Conservation (phyloP, 2,797 vertebrate species). For the Chloroceryle amazona region DNA sequence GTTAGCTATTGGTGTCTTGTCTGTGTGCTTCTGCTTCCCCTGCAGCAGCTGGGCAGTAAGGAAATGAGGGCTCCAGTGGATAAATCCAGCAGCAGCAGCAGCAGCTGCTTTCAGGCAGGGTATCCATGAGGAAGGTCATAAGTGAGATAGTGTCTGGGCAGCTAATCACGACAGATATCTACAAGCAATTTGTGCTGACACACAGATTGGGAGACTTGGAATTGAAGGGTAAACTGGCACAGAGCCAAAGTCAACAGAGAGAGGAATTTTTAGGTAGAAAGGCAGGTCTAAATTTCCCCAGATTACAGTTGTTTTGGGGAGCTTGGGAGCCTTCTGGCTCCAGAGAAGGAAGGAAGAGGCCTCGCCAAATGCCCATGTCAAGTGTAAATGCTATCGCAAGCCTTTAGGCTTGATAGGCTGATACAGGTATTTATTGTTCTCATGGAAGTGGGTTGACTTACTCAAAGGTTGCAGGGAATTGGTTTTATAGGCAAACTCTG, state of each 20-base stretch:
- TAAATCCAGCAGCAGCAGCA: conserved; percentile 28
- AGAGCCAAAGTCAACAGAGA: conserved; percentile 16
- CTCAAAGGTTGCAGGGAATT: background rate
- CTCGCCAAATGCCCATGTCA: background rate
- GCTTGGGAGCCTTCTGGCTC: conserved; percentile 34
- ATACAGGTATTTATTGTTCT: background rate
- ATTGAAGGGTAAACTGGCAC: conserved; percentile 1
- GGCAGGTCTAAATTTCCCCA: background rate
- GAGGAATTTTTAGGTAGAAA: conserved; percentile 28
- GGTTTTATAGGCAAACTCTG: background rate
- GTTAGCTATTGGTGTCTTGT: background rate
- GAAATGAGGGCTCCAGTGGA: conserved; percentile 33
- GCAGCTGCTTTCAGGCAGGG: conserved; percentile 49
- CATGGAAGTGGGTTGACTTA: background rate
- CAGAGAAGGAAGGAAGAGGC: background rate
- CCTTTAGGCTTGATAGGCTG: background rate
- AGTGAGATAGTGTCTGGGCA: conserved; percentile 6
- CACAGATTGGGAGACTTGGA: background rate
- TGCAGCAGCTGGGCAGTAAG: conserved; percentile 37
- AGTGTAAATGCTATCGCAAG: background rate
- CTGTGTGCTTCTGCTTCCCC: background rate
- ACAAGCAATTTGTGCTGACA: conserved; percentile 28
- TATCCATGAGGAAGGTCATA: conserved; percentile 14
- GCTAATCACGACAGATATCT: conserved; percentile 24
- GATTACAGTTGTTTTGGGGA: background rate